These are phyloP conservation scores for Limnephilus rhombicus DNA, from an alignment of 2,888 invertebrate species.

Conservation along the genomic window DNA sequence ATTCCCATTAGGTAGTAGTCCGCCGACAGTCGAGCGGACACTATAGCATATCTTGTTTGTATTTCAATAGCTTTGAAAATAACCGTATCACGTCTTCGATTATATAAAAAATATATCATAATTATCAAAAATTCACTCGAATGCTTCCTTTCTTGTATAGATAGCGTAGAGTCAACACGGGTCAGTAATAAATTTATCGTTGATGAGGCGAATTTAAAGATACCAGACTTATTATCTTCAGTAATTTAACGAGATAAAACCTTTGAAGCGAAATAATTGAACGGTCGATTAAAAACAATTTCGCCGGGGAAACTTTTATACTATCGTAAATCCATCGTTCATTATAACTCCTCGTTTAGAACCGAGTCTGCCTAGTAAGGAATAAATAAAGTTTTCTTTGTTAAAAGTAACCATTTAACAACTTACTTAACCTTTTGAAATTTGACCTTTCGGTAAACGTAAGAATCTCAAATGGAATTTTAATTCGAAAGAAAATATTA, in stretches of 20 bases:
- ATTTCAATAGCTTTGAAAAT: too few species aligned
- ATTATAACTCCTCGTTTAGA: background rate
- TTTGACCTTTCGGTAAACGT: background rate
- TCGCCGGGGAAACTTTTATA: conserved; percentile 26
- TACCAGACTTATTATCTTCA: background rate
- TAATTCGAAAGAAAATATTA: background rate
- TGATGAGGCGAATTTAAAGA: background rate
- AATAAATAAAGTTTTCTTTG: conserved; percentile 1
- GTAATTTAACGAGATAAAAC: conserved; percentile 16
- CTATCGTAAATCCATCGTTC: conserved; percentile 20
- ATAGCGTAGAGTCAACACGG: background rate
- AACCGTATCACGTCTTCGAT: too few species aligned
- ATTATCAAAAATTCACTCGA: too few species aligned
- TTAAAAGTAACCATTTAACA: background rate
- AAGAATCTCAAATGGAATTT: background rate
- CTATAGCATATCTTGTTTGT: too few species aligned
- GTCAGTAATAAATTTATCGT: background rate
- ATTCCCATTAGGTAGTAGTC: too few species aligned
- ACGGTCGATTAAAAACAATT: conserved; percentile 41
- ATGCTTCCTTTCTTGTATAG: background rate
- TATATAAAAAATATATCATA: too few species aligned
- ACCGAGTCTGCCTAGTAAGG: background rate
- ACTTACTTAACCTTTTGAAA: background rate
- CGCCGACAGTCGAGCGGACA: too few species aligned
- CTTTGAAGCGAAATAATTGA: conserved; percentile 33